Conservation (phyloP, 2,888 invertebrate species). For the Oscheius sp. region DNA sequence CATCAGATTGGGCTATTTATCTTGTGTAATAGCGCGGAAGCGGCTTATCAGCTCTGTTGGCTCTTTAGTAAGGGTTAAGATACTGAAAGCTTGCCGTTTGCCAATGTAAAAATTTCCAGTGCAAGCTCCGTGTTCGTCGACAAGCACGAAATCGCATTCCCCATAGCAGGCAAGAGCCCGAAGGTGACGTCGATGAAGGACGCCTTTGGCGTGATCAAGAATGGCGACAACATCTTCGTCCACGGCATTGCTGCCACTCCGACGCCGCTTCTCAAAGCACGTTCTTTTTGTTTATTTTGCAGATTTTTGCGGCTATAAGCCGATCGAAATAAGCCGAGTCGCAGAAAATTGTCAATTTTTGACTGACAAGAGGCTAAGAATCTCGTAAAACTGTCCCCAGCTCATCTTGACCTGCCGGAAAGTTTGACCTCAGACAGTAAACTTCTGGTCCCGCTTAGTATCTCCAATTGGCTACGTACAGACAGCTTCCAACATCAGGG, state of each 20-base stretch:
- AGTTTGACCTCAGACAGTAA: too few relatives aligned
- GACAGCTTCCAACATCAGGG: too few relatives aligned
- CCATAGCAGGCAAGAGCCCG: conserved; percentile 59
- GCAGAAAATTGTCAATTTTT: too few relatives aligned
- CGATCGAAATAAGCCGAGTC: background rate
- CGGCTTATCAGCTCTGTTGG: background rate
- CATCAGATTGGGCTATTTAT: background rate
- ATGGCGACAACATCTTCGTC: conserved; percentile 85
- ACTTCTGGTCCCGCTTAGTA: too few relatives aligned
- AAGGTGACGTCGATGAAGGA: conserved; percentile 58
- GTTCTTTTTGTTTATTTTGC: background rate
- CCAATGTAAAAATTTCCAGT: conserved; percentile 7
- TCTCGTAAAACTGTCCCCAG: too few relatives aligned
- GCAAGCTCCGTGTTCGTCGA: conserved; percentile 45
- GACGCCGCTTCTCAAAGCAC: conserved; percentile 79
- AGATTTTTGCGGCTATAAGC: background rate
- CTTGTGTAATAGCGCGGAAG: background rate
- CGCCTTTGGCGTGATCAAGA: conserved; percentile 63
- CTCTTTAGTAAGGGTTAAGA: background rate
- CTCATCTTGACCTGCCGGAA: too few relatives aligned
- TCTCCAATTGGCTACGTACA: too few relatives aligned
- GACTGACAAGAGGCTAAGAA: too few relatives aligned
- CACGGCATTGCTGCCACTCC: conserved; percentile 96
- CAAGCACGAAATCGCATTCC: conserved; percentile 59
- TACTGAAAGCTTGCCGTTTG: background rate